Evolutionary conservation across 2,888 invertebrate genomes (phyloP).

Genomic region (Linnaemya tessellans): DNA sequence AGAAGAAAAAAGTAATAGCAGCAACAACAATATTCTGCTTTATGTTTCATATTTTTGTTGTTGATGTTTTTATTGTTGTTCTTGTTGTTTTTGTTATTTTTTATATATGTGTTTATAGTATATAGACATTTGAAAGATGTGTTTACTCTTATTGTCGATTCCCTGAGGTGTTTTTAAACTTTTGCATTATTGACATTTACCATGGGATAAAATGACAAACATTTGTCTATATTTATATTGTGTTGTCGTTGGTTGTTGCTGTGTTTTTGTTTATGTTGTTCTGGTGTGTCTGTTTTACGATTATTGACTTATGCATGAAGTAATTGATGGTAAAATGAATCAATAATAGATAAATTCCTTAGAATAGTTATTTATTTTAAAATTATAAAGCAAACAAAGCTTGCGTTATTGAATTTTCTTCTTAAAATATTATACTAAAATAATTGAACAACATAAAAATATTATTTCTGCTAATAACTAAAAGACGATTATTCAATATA

Average conservation of each 20-base stretch:
- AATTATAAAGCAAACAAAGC: neutral
- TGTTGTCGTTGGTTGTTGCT: neutral
- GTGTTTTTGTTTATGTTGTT: neutral
- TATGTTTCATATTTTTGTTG: constrained; percentile 15
- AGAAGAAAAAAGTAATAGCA: constrained; percentile 27
- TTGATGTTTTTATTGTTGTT: neutral
- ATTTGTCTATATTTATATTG: constrained; percentile 45
- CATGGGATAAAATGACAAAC: constrained; percentile 56
- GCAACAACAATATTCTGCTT: constrained; percentile 1
- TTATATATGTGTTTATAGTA: too few relatives aligned
- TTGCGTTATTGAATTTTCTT: too few relatives aligned
- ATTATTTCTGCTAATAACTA: too few relatives aligned
- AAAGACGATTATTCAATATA: too few relatives aligned
- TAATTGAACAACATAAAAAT: too few relatives aligned
- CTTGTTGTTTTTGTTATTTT: neutral
- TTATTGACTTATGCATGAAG: constrained; percentile 68
- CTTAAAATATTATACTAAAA: neutral
- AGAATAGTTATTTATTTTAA: constrained; percentile 9
- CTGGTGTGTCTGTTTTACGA: constrained; percentile 57
- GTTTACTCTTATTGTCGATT: constrained; percentile 60
- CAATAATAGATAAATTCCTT: constrained; percentile 45
- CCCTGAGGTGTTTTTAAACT: constrained; percentile 70
- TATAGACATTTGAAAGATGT: constrained; percentile 62
- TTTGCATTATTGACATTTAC: constrained; percentile 69
- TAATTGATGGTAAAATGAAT: constrained; percentile 62